Base-by-base conservation (phyloP, 2,797 vertebrate species). In the Hydrocynus forskahlii region DNA sequence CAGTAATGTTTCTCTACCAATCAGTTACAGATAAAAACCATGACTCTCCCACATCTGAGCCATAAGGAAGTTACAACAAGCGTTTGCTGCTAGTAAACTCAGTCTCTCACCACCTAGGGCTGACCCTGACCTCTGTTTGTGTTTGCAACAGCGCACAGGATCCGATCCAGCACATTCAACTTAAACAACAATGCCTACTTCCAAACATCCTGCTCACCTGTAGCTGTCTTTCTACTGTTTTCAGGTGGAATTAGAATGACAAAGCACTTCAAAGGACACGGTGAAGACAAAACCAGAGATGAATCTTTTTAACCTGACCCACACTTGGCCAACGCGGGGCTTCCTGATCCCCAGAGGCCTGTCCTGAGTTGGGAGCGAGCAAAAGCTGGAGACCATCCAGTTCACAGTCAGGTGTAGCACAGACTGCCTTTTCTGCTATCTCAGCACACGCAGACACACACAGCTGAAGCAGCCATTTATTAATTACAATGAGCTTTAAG, bases 281-380 rank as follows among this genome's bases (percentile, higher is more conserved):
- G 29, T 54, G 67, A 38, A 40, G 23, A 69, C 57, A 67, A 62
- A 76, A 74, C 40, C 68, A 78, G 40, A 70, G 63, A 38, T 71
- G 63, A 77, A 64, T 69, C 45, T 63, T 57, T 68, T 54, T 62
- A 67, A 73, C 50, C 38, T 6, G 13, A 38, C 16, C 63, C 35
- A 38, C 1, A 45, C 40, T 12, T 52, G 19, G 59, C 54, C 54
- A 40, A 14, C 13, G 6, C 66, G 60, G 52, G 52, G 17, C 13
- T 45, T 78, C 50, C 38, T 43, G 5, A 12, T 71, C 48, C 54
- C 54, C 45, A 35, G 55, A 16, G 21, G 7, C 40, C 60, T 69
- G 55, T 21, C 45, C 81, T 7, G 29, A 72, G 78, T 48, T 13
- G 52, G 25, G 52, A 76, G 13, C 13, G 43, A 35, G 29, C 4